Evolutionary conservation across 1,140 invertebrate species (phyloP).

Genomic region (Penaeus chinensis): DNA sequence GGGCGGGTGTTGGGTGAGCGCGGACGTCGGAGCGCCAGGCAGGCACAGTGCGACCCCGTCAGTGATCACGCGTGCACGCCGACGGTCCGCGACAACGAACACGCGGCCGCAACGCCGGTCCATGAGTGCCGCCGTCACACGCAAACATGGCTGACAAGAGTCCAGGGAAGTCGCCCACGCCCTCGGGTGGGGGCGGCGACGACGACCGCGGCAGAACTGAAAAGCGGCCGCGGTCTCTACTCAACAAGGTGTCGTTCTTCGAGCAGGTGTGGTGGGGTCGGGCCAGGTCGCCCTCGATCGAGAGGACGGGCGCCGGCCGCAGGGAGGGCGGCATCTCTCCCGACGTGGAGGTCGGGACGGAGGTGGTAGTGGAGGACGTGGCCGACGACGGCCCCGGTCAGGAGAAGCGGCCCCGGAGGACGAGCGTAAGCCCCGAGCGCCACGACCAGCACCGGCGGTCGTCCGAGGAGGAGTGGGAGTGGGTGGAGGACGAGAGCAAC

Average conservation of each 20-base stretch:
- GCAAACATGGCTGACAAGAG: constrained; percentile 47
- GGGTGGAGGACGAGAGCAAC: constrained; percentile 46
- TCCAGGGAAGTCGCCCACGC: constrained; percentile 39
- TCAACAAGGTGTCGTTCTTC: constrained; percentile 80
- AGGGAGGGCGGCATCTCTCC: constrained; percentile 30
- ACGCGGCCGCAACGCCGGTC: too few species aligned
- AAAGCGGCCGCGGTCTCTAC: constrained; percentile 67
- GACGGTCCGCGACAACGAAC: too few species aligned
- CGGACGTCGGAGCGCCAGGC: background rate
- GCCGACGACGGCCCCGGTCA: constrained; percentile 74
- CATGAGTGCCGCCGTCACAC: too few species aligned
- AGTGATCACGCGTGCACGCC: constrained; percentile 43
- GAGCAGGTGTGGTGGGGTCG: constrained; percentile 79
- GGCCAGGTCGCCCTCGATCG: constrained; percentile 47
- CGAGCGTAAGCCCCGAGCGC: constrained; percentile 30
- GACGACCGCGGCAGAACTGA: constrained; percentile 46
- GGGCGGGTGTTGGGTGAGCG: background rate
- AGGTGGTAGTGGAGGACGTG: constrained; percentile 70
- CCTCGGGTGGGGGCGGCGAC: background rate
- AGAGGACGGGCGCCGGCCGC: constrained; percentile 1
- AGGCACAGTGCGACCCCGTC: constrained; percentile 54
- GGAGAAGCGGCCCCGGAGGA: constrained; percentile 69
- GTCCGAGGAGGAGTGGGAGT: constrained; percentile 56
- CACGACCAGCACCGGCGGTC: background rate
- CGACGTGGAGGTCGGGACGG: constrained; percentile 51